Evolutionary conservation across 2,888 invertebrate species (phyloP), one percentile per base, ranked within the genome.

Genomic region (Acronicta alni): DNA sequence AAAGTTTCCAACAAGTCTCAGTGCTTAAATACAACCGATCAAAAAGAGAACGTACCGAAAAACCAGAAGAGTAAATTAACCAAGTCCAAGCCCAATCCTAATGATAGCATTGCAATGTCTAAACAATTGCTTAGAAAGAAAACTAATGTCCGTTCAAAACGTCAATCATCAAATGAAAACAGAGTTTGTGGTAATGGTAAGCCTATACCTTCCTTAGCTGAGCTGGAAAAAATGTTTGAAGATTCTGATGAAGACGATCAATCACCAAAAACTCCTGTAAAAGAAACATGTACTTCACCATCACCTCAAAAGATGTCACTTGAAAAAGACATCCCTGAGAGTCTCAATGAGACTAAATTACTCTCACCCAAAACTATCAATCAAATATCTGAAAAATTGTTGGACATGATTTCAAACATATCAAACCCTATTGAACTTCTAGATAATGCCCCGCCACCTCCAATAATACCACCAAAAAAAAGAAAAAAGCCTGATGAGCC

Each of bases 161-260:
- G 38, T 14, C 35, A 10, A 30, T 9, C 53, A 43, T 15, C 47
- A 26, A 43, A 59, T 43, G 49, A 62, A 47, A 66, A 64, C 4
- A 80, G 73, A 43, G 14, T 80, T 3, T 79, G 75, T 47, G 56
- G 67, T 4, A 85, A 83, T 59, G 75, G 80, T 4, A 86, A 75
- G 60, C 80, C 77, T 7, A 73, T 87, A 79, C 87, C 86, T 16
- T 76, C 82, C 3, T 55, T 87, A 41, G 53, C 79, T 0, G 85
- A 86, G 5, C 69, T 88, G 12, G 80, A 86, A 46, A 79, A 77
- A 67, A 77, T 83, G 77, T 87, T 57, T 73, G 79, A 79, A 17
- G 79, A 81, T 54, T 78, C 82, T 46, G 82, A 82, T 49, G 68
- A 64, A 39, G 81, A 79, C 17, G 69, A 59, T 14, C 6, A 48